These are phyloP conservation scores for Osmoderma eremita DNA, from an alignment of 2,888 invertebrate species.

Conservation along the genomic window DNA sequence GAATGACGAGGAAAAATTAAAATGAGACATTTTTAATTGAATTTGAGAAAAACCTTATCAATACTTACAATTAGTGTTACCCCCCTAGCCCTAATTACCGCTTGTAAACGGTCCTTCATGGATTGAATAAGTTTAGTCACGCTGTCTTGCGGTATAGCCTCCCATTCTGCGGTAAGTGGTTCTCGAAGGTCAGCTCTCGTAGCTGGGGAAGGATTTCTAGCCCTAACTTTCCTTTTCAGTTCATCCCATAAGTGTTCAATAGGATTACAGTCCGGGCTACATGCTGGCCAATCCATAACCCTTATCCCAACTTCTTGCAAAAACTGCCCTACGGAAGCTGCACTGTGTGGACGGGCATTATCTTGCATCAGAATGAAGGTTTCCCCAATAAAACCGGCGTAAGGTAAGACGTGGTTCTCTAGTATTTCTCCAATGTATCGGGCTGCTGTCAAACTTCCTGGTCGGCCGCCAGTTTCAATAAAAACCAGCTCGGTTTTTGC, in stretches of 20 bases:
- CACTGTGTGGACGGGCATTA: no score
- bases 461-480: no score
- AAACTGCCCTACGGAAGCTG: no score
- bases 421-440: not conserved
- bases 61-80: not conserved
- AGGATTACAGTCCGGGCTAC: not conserved
- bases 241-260: not conserved
- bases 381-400: no score
- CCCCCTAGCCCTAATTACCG: not conserved
- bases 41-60: not conserved
- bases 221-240: no score
- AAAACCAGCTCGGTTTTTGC: no score
- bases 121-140: no score
- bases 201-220: not conserved
- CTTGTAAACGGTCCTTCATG: not conserved
- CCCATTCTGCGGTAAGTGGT: no score
- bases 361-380: no score
- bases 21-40: not conserved
- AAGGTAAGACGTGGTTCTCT: not conserved
- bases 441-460: not conserved
- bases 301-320: not conserved
- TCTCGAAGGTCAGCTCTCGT: no score
- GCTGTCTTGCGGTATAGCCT: no score
- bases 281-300: not conserved
- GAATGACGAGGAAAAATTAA: not conserved